Conservation (phyloP, 2,113 vertebrate genomes). For the Atlantisia rogersi region DNA sequence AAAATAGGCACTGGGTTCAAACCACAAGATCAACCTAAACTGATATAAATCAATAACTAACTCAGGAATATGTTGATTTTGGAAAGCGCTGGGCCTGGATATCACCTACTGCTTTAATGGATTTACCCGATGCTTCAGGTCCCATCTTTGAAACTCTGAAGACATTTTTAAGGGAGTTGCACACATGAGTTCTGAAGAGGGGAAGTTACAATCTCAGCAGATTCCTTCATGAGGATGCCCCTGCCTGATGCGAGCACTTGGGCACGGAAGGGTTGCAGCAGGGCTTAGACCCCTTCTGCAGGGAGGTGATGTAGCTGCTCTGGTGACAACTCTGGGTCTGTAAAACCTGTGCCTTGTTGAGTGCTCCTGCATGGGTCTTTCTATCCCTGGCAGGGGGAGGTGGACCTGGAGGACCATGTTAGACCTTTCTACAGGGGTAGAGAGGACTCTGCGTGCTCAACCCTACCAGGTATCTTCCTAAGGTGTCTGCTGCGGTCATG, state of each 20-base stretch:
- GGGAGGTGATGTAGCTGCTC: neutral
- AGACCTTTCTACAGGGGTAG: no score
- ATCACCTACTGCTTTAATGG: constrained; percentile 67
- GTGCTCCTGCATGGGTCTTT: accelerated
- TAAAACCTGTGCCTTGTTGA: neutral
- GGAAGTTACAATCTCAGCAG: neutral
- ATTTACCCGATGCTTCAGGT: constrained; percentile 55
- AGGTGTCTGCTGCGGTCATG: neutral
- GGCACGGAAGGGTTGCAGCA: neutral
- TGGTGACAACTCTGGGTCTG: neutral
- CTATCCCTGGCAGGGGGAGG: neutral
- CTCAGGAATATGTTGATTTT: constrained; percentile 63
- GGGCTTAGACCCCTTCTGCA: accelerated
- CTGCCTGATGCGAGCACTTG: neutral
- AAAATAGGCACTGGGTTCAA: constrained; percentile 69
- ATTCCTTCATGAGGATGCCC: neutral
- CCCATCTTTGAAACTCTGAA: constrained; percentile 34
- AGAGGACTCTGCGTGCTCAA: neutral
- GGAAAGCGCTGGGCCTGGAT: constrained; percentile 49
- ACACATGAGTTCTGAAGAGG: accelerated
- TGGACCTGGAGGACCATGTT: neutral
- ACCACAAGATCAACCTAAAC: constrained; percentile 69
- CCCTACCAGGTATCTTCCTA: neutral
- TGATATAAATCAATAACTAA: constrained; percentile 72
- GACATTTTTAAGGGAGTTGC: neutral